These are phyloP conservation scores for Lasius platythorax DNA, from an alignment of 2,888 invertebrate genomes.

Conservation along the genomic window DNA sequence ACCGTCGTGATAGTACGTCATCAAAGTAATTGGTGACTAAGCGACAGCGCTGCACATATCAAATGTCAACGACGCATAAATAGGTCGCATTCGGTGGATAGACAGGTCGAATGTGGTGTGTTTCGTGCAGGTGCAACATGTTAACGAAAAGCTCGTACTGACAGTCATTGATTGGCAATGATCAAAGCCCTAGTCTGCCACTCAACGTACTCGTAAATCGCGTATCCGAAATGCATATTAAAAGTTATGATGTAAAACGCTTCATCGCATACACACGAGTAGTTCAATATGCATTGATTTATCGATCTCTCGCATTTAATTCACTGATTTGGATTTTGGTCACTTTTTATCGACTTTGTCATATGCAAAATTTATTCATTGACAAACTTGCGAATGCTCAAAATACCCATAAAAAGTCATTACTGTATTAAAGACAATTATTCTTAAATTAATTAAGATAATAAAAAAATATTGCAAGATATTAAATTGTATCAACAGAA, in stretches of 20 bases:
- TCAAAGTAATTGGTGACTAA: constrained; percentile 48
- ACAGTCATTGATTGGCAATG: constrained; percentile 50
- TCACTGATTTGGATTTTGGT: constrained; percentile 5
- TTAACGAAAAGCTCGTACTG: constrained; percentile 42
- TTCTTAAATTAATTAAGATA: background rate
- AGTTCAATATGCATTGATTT: constrained; percentile 15
- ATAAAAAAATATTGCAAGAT: background rate
- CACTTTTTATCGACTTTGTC: background rate
- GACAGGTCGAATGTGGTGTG: constrained; percentile 40
- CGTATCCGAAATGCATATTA: constrained; percentile 22
- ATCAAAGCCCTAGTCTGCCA: constrained; percentile 39
- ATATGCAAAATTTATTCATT: background rate
- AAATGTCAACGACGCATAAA: constrained; percentile 51
- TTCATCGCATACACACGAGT: constrained; percentile 1
- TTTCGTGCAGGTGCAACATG: constrained; percentile 45
- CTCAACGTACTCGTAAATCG: constrained; percentile 45
- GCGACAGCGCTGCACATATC: constrained; percentile 42
- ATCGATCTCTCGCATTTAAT: constrained; percentile 21
- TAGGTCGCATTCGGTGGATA: constrained; percentile 45
- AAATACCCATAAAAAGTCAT: background rate
- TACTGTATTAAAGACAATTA: background rate
- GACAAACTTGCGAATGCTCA: background rate
- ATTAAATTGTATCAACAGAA: background rate
- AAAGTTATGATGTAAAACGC: constrained; percentile 39
- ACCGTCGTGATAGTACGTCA: constrained; percentile 17